Evolutionary conservation across 2,797 vertebrate genomes (phyloP), one percentile per base, ranked within the genome.

Genomic region (Eulemur rubriventer): DNA sequence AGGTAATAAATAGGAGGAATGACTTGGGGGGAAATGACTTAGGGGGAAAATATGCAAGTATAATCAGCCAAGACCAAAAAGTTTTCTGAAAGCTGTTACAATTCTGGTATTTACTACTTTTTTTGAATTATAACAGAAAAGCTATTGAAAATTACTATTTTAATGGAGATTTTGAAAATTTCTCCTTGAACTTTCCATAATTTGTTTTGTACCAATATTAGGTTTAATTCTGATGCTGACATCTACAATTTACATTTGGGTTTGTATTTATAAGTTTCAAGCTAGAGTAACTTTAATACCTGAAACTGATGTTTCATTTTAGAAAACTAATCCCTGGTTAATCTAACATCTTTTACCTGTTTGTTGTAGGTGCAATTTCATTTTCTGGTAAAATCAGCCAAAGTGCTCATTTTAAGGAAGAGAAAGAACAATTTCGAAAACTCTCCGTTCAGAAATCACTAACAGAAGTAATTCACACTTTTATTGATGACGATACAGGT

Each of bases 351-450:
- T 90, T 83, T 3, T n/a, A 76, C 30, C 38, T 84, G 1, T 94
- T 43, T 91, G 12, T 97, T 94, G 1, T 73, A 98, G 97, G 97
- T 57, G 24, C 18, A 83, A 41, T 98, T 96, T 70, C 33, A 18
- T 97, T 98, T 97, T 93, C 33, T 8, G 30, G 80, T 73, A 22
- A 89, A 94, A 50, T 2, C 17, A 80, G 6, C 50, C 3, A 80
- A 69, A 4, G 22, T 14, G 18, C 30, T 75, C 35, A 72, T 9
- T 41, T 3, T 91, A 18, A n/a, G 13, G 30, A 46, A 2, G 46
- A 83, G 0, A 16, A 3, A n/a, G 6, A 67, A 61, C 0, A 18
- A 35, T 18, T 81, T 14, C 1, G 6, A 41, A 14, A 75, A 7
- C 0, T 2, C 30, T 83, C 61, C 17, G 41, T 46, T 83, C 3